These are phyloP conservation scores for Ammodytes dubius DNA, from an alignment of 2,113 vertebrate species.

Conservation along the genomic window DNA sequence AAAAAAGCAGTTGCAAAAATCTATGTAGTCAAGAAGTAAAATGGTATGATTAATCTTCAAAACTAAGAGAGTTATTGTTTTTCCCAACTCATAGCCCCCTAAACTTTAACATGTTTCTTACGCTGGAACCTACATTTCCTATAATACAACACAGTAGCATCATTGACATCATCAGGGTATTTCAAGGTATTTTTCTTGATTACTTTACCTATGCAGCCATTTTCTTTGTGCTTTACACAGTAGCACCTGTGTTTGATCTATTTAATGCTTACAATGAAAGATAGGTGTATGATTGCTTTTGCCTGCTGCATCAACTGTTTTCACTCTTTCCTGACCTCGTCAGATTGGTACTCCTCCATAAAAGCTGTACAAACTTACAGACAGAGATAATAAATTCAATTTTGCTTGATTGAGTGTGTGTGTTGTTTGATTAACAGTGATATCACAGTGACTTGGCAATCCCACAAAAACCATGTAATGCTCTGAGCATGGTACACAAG, in stretches of 20 bases:
- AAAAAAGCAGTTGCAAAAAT: slow-evolving; percentile 13
- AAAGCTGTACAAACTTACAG: slow-evolving; percentile 88
- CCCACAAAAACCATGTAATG: too few species aligned
- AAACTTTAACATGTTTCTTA: slow-evolving; percentile 38
- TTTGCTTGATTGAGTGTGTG: slow-evolving; percentile 86
- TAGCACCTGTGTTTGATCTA: slow-evolving; percentile 53
- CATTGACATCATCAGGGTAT: background rate
- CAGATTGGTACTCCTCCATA: slow-evolving; percentile 81
- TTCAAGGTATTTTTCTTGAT: slow-evolving; percentile 62
- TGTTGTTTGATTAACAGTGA: background rate
- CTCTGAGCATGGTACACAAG: too few species aligned
- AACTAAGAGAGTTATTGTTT: background rate
- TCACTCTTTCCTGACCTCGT: slow-evolving; percentile 77
- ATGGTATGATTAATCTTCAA: background rate
- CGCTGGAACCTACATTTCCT: background rate
- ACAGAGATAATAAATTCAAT: slow-evolving; percentile 86
- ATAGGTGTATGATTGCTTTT: slow-evolving; percentile 79
- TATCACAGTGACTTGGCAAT: too few species aligned
- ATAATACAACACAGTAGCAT: background rate
- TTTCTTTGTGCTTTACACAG: slow-evolving; percentile 83
- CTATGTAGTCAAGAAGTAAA: background rate
- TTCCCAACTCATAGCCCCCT: slow-evolving; percentile 31
- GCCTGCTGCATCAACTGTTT: slow-evolving; percentile 81
- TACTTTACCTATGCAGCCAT: slow-evolving; percentile 76
- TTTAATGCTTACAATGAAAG: slow-evolving; percentile 79